Conservation (phyloP, 2,113 vertebrate genomes). For the Chloropsis cyanopogon region DNA sequence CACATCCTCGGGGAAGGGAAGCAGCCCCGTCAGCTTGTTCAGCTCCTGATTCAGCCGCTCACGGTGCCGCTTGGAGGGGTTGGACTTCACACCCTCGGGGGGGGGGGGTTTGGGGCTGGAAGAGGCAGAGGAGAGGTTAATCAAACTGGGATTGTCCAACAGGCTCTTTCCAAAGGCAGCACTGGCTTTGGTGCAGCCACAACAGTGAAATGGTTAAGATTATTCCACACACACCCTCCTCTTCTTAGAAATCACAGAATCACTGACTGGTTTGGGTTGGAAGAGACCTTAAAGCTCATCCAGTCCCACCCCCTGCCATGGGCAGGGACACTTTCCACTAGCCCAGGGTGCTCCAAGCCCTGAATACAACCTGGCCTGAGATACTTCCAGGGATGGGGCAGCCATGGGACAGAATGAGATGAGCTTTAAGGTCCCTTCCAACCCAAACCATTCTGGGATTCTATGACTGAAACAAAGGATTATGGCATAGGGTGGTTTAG, state of each 20-base stretch:
- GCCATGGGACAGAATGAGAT: neutral
- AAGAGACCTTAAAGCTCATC: neutral
- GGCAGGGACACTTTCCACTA: neutral
- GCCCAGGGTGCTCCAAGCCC: neutral
- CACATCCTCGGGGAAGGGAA: conserved; percentile 82
- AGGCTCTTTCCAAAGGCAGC: neutral
- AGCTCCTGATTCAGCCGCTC: conserved; percentile 82
- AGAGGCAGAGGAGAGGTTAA: neutral
- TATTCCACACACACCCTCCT: neutral
- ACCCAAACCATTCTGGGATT: neutral
- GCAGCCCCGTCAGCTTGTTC: conserved; percentile 76
- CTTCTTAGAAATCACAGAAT: neutral
- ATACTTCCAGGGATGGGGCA: neutral
- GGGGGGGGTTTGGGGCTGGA: conserved; percentile 42
- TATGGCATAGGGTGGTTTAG: neutral
- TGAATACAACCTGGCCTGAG: neutral
- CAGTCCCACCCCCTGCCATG: neutral
- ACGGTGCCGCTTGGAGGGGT: conserved; percentile 82
- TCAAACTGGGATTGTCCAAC: neutral
- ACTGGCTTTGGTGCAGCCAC: neutral
- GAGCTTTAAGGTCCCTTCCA: neutral
- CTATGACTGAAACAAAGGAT: neutral
- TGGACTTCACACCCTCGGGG: conserved; percentile 75
- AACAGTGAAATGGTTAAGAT: neutral
- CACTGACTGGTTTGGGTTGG: neutral